These are phyloP conservation scores for Acanthopleura granulata DNA, from an alignment of 2,888 invertebrate genomes.

Conservation along the genomic window DNA sequence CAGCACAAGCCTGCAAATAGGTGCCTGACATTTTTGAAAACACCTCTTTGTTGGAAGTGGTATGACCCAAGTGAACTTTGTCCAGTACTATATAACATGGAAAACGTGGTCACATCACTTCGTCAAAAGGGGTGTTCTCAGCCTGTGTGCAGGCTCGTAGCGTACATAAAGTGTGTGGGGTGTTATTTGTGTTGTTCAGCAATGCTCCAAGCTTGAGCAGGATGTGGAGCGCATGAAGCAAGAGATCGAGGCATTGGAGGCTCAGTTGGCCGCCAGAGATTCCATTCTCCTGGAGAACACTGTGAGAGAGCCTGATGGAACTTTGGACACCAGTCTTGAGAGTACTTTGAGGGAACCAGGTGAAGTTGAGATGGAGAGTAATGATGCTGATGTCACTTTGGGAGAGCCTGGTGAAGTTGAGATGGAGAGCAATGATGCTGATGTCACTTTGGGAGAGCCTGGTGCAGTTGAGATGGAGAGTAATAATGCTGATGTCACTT, in stretches of 20 bases:
- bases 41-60: too few relatives aligned
- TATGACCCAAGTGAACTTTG: too few relatives aligned
- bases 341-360: too few relatives aligned
- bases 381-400: constrained; percentile 1
- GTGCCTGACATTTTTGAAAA: too few relatives aligned
- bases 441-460: neutral
- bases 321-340: too few relatives aligned
- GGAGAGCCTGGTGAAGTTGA: neutral
- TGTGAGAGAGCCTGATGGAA: neutral
- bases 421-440: constrained; percentile 27
- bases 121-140: too few relatives aligned
- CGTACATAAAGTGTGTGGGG: too few relatives aligned
- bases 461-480: neutral
- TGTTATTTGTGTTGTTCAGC: constrained; percentile 32
- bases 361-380: neutral
- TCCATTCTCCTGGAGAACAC: neutral
- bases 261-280: constrained; percentile 34
- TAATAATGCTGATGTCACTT: neutral
- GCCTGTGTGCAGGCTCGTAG: too few relatives aligned
- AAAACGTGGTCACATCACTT: too few relatives aligned
- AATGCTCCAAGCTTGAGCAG: constrained; percentile 40
- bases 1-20: too few relatives aligned
- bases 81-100: too few relatives aligned
- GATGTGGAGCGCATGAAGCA: constrained; percentile 49
- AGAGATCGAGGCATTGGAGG: constrained; percentile 50